Conservation (phyloP, 2,888 invertebrate genomes). For the Carterocephalus palaemon region DNA sequence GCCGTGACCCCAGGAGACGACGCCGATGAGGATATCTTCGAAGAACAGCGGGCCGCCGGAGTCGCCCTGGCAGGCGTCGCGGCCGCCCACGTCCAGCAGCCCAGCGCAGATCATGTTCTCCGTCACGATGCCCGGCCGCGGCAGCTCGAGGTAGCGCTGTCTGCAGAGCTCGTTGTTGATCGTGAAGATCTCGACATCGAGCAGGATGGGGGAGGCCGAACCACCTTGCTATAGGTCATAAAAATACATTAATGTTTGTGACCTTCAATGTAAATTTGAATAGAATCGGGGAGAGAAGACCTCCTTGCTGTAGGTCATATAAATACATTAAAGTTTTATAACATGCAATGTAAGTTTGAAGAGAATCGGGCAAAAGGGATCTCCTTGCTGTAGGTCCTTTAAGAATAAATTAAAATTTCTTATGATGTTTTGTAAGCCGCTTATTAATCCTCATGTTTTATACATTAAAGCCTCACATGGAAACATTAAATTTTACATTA, state of each 20-base stretch:
- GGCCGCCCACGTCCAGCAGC: constrained; percentile 45
- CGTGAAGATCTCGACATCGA: constrained; percentile 42
- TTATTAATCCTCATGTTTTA: too few relatives aligned
- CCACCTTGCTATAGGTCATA: constrained; percentile 38
- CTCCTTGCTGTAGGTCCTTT: too few relatives aligned
- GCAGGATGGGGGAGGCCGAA: constrained; percentile 34
- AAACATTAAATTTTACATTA: too few relatives aligned
- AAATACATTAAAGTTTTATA: too few relatives aligned
- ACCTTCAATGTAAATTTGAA: too few relatives aligned
- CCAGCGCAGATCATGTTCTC: constrained; percentile 61
- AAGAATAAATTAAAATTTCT: too few relatives aligned
- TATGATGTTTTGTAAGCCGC: too few relatives aligned
- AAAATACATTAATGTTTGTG: too few relatives aligned
- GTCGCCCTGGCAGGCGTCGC: constrained; percentile 46
- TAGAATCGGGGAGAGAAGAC: too few relatives aligned
- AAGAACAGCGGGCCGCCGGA: constrained; percentile 45
- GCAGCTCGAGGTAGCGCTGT: constrained; percentile 37
- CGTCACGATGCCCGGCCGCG: constrained; percentile 41
- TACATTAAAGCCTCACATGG: too few relatives aligned
- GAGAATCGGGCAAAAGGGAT: not conserved
- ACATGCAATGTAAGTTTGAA: too few relatives aligned
- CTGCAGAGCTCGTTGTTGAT: constrained; percentile 44
- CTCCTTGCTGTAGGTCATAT: too few relatives aligned
- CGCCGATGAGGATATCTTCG: constrained; percentile 49
- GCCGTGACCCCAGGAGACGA: constrained; percentile 60